A percentile compares a stretch with the other conserved stretches of the same genome.
These are phyloP conservation scores for Corynorhinus townsendii DNA, from an alignment of 2,113 vertebrate species.

Conservation along the genomic window DNA sequence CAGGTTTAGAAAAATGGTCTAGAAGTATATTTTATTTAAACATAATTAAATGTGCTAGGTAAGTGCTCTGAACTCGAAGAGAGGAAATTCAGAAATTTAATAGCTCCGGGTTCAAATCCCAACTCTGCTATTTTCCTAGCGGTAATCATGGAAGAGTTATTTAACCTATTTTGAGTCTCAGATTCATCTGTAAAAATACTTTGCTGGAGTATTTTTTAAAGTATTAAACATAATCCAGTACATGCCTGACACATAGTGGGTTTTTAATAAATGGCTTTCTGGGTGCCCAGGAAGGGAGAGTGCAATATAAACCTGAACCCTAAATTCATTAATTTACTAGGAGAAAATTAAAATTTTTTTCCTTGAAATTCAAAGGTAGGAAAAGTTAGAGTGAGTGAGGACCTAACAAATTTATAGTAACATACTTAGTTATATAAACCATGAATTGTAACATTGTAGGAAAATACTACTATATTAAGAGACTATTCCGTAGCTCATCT, in stretches of 20 bases:
- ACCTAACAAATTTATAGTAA: neutral
- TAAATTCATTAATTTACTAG: slow-evolving; percentile 30
- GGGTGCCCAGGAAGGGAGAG: neutral
- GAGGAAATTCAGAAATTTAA: neutral
- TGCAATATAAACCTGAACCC: neutral
- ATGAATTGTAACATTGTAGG: neutral
- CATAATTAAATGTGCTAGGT: neutral
- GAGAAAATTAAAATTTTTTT: slow-evolving; percentile 21
- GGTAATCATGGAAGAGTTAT: neutral
- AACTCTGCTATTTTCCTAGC: neutral
- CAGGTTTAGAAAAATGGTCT: neutral
- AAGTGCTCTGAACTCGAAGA: neutral
- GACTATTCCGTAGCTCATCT: neutral
- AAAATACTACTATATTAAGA: slow-evolving; percentile 6
- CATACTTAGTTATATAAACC: neutral
- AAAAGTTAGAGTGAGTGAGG: neutral
- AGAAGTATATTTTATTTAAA: slow-evolving; percentile 29
- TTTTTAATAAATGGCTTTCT: neutral
- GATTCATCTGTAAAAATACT: slow-evolving; percentile 33
- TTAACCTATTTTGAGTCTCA: slow-evolving; percentile 28
- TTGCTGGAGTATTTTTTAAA: neutral
- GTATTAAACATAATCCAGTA: neutral
- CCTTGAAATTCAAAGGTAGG: neutral
- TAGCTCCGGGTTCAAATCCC: slow-evolving; percentile 11
- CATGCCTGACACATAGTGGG: neutral